phyloP scores from a whole-genome alignment of 1,140 invertebrate species.

The Helicoverpa armigera region DNA sequence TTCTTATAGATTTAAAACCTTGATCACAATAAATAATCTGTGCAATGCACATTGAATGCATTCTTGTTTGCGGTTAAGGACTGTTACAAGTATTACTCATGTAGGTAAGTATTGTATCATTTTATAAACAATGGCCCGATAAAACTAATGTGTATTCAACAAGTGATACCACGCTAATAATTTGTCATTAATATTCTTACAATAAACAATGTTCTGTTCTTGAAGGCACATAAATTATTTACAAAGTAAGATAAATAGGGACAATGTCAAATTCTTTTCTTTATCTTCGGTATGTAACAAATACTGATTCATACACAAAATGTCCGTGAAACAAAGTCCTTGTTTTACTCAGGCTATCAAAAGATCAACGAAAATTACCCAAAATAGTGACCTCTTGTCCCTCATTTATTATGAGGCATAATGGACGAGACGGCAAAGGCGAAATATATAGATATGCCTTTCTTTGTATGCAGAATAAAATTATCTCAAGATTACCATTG shows the following conservation, averaged over 20 bases:
- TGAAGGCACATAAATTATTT: slow-evolving; percentile 8
- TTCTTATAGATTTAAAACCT: too few relatives aligned
- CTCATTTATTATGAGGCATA: slow-evolving; percentile 24
- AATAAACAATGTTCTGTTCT: slow-evolving; percentile 11
- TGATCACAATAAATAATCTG: background rate
- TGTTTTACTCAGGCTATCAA: slow-evolving; percentile 8
- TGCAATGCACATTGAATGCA: slow-evolving; percentile 9
- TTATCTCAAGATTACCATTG: slow-evolving; percentile 44
- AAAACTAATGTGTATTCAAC: slow-evolving; percentile 35
- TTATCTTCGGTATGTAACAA: background rate
- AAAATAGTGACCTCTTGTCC: slow-evolving; percentile 16
- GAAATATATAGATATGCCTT: slow-evolving; percentile 11
- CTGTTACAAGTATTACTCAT: slow-evolving; percentile 9
- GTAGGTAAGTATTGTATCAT: slow-evolving; percentile 24
- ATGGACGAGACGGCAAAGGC: slow-evolving; percentile 7
- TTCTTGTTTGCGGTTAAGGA: slow-evolving; percentile 24
- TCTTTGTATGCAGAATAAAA: slow-evolving; percentile 31
- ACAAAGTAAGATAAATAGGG: slow-evolving; percentile 2
- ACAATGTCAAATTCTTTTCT: slow-evolving; percentile 11
- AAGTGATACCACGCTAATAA: slow-evolving; percentile 13
- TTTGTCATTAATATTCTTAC: slow-evolving; percentile 34
- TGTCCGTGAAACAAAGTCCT: background rate
- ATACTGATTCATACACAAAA: background rate
- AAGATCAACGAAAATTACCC: background rate
- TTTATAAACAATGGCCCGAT: slow-evolving; percentile 28